phyloP scores from a whole-genome alignment of 2,888 invertebrate genomes.

The Lingula anatina region DNA sequence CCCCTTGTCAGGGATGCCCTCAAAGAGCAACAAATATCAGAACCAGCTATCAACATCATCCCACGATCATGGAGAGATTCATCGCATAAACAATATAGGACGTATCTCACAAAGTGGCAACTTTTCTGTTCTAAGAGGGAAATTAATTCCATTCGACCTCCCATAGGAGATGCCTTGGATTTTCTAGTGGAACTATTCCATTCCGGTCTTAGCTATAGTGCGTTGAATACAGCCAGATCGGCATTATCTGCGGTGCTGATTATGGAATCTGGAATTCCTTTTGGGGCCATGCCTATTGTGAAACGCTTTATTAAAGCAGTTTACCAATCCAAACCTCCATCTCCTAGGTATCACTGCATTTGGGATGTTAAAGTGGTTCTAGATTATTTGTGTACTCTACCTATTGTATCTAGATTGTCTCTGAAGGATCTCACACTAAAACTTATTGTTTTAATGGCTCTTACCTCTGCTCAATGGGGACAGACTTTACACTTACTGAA shows the following conservation, averaged over 20 bases:
- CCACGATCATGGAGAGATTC: slow-evolving; percentile 6
- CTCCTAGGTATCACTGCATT: not conserved
- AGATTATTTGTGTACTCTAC: not conserved
- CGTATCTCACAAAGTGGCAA: slow-evolving; percentile 9
- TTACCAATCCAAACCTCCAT: not conserved
- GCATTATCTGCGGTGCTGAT: slow-evolving; percentile 2
- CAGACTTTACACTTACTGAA: not conserved
- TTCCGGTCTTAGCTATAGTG: slow-evolving; percentile 5
- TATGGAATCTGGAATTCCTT: no score
- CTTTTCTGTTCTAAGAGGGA: slow-evolving; percentile 5
- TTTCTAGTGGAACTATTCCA: slow-evolving; percentile 4
- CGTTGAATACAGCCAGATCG: slow-evolving; percentile 7
- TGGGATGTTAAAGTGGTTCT: not conserved
- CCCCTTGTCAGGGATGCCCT: slow-evolving; percentile 1
- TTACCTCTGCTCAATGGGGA: not conserved
- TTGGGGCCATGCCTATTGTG: no score
- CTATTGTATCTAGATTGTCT: not conserved
- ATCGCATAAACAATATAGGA: slow-evolving; percentile 6
- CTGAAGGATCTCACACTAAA: not conserved
- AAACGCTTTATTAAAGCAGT: no score
- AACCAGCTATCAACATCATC: slow-evolving; percentile 4
- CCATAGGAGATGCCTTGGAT: not conserved
- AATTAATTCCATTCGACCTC: slow-evolving; percentile 3
- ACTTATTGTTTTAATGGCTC: not conserved
- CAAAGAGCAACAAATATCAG: not conserved